phyloP scores from a whole-genome alignment of 2,888 invertebrate genomes.

The Mycalesis mineus region DNA sequence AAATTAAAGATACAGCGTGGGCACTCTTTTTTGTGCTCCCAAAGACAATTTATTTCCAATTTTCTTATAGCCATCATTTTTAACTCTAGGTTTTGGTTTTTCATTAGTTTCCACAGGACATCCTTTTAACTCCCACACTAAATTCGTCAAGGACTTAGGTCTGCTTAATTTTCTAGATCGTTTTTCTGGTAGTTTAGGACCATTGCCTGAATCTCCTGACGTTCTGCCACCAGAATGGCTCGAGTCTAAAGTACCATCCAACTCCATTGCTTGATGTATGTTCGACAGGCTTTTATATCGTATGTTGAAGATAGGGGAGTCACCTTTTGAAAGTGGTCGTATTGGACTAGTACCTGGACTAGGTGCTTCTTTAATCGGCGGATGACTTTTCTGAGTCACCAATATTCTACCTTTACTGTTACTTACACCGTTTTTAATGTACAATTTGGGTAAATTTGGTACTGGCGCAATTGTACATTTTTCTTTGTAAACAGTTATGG shows the following conservation, averaged over 20 bases:
- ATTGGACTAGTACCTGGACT: slow-evolving; percentile 78
- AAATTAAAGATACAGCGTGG: slow-evolving; percentile 76
- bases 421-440: slow-evolving; percentile 85
- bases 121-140: slow-evolving; percentile 87
- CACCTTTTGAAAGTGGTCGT: slow-evolving; percentile 79
- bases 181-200: slow-evolving; percentile 89
- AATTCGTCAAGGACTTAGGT: slow-evolving; percentile 90
- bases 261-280: slow-evolving; percentile 85
- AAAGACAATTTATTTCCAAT: slow-evolving; percentile 72
- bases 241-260: slow-evolving; percentile 91
- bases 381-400: slow-evolving; percentile 84
- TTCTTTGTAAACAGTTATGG: slow-evolving; percentile 76
- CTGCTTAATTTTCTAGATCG: slow-evolving; percentile 88
- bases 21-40: slow-evolving; percentile 76
- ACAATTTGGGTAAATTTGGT: slow-evolving; percentile 84
- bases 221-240: slow-evolving; percentile 92
- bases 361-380: slow-evolving; percentile 84
- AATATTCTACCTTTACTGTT: slow-evolving; percentile 81
- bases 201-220: slow-evolving; percentile 88
- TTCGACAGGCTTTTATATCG: slow-evolving; percentile 84
- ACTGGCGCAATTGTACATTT: slow-evolving; percentile 76
- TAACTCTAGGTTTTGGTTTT: slow-evolving; percentile 71
- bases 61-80: slow-evolving; percentile 75
- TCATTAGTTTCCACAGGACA: slow-evolving; percentile 66
- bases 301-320: slow-evolving; percentile 87